Percentiles rank a stretch among this genome's conserved stretches.
Conservation (phyloP, 53 echinoderm and acorn worm genomes). For the Actinopyga echinites region DNA sequence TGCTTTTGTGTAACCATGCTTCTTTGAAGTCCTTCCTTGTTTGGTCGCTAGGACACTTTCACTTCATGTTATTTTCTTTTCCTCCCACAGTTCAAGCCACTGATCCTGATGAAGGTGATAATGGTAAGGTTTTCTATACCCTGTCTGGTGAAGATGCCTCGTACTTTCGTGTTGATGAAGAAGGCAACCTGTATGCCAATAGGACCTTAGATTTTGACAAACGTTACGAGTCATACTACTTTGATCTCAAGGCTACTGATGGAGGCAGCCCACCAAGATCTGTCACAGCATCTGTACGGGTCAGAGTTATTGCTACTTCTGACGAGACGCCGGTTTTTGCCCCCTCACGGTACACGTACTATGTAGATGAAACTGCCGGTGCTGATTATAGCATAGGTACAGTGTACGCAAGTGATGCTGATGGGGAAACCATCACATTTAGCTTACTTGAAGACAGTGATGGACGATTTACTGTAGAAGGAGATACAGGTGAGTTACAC, state of each 20-base stretch:
- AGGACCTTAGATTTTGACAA: slow-evolving; percentile 55
- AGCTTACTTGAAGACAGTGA: slow-evolving; percentile 21
- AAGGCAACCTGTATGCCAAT: slow-evolving; percentile 52
- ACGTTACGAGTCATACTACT: slow-evolving; percentile 47
- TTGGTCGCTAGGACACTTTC: slow-evolving; percentile 41
- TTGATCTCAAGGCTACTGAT: slow-evolving; percentile 57
- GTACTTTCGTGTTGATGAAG: slow-evolving; percentile 42
- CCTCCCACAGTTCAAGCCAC: slow-evolving; percentile 55
- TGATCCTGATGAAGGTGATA: slow-evolving; percentile 61
- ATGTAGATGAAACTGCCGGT: slow-evolving; percentile 78
- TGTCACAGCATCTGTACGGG: slow-evolving; percentile 56
- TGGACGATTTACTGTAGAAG: slow-evolving; percentile 23
- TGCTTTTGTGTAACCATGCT: not conserved
- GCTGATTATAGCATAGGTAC: slow-evolving; percentile 73
- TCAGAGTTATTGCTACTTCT: slow-evolving; percentile 53
- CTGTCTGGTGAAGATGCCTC: slow-evolving; percentile 50
- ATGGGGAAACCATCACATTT: slow-evolving; percentile 56
- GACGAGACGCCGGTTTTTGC: slow-evolving; percentile 76
- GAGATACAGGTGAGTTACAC: slow-evolving; percentile 37
- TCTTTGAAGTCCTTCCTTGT: slow-evolving; percentile 52
- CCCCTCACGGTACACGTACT: slow-evolving; percentile 62
- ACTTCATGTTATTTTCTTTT: not conserved
- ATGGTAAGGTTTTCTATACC: slow-evolving; percentile 57
- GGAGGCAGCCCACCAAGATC: slow-evolving; percentile 40
- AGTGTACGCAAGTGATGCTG: slow-evolving; percentile 89